Evolutionary conservation across 1,140 invertebrate species (phyloP).

Genomic region (Drosophila tristis): DNA sequence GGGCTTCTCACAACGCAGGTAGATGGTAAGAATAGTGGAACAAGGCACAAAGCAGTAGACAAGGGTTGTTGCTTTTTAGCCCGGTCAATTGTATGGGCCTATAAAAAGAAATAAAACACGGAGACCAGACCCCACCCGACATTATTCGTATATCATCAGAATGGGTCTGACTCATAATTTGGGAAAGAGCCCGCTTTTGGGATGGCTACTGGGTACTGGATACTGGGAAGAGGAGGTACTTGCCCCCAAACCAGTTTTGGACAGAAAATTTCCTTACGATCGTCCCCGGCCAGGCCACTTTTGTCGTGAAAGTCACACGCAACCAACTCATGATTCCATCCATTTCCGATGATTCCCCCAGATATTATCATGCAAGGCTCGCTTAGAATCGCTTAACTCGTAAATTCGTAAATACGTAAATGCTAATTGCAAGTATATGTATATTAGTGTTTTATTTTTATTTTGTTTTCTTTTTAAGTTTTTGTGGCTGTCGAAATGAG

Average conservation of each 20-base stretch:
- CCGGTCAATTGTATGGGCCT: constrained; percentile 30
- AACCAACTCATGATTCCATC: constrained; percentile 57
- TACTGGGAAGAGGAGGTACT: not conserved
- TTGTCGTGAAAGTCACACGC: constrained; percentile 44
- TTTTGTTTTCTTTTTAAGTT: constrained; percentile 32
- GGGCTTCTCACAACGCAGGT: constrained; percentile 46
- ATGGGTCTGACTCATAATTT: constrained; percentile 30
- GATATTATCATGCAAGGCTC: constrained; percentile 68
- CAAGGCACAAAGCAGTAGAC: constrained; percentile 3
- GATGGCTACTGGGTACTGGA: not conserved
- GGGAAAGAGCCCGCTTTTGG: not conserved
- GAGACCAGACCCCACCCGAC: constrained; percentile 28
- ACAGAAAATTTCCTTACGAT: constrained; percentile 61
- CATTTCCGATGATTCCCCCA: constrained; percentile 39
- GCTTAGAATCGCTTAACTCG: constrained; percentile 39
- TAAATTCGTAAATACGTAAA: constrained; percentile 63
- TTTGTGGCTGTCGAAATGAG: constrained; percentile 27
- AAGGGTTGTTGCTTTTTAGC: constrained; percentile 23
- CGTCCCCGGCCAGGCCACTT: constrained; percentile 8
- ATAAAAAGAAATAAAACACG: constrained; percentile 26
- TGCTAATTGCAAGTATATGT: constrained; percentile 37
- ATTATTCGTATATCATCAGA: constrained; percentile 24
- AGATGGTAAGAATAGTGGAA: constrained; percentile 19
- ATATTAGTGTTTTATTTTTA: constrained; percentile 28
- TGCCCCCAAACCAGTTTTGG: constrained; percentile 30